Evolutionary conservation across 2,888 invertebrate species (phyloP).

Genomic region (Chloroclystis v-ata): DNA sequence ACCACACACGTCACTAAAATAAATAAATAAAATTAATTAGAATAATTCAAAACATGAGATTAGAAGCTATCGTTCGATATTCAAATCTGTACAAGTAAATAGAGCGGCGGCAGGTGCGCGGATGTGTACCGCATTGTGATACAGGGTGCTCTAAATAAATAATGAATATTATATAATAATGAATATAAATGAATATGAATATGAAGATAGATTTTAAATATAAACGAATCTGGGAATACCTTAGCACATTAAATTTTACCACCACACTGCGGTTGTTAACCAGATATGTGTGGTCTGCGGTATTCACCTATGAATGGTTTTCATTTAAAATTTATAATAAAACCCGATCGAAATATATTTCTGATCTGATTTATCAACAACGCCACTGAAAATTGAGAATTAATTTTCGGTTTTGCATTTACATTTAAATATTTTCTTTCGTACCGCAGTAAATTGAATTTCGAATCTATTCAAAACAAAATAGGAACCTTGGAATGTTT

Average conservation of each 20-base stretch:
- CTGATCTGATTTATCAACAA: background rate
- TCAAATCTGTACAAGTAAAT: conserved; percentile 19
- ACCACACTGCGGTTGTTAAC: too few relatives aligned
- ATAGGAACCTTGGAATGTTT: conserved; percentile 20
- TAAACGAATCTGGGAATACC: too few relatives aligned
- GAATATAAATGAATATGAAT: too few relatives aligned
- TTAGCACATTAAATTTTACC: too few relatives aligned
- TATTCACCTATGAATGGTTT: too few relatives aligned
- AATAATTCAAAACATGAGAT: conserved; percentile 8
- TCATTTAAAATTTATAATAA: background rate
- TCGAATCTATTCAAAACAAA: conserved; percentile 22
- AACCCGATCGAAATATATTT: too few relatives aligned
- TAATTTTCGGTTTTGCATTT: background rate
- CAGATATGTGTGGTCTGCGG: too few relatives aligned
- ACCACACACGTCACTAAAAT: too few relatives aligned
- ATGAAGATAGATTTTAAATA: too few relatives aligned
- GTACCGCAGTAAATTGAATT: conserved; percentile 23
- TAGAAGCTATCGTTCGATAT: conserved; percentile 8
- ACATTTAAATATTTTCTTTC: conserved; percentile 12
- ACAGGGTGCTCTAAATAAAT: conserved; percentile 13
- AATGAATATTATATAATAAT: too few relatives aligned
- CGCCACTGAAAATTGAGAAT: background rate
- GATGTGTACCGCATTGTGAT: conserved; percentile 8
- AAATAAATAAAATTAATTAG: too few relatives aligned
- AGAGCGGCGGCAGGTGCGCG: conserved; percentile 20